phyloP scores from a whole-genome alignment of 2,797 vertebrate genomes.

The Tarsius wallacei region DNA sequence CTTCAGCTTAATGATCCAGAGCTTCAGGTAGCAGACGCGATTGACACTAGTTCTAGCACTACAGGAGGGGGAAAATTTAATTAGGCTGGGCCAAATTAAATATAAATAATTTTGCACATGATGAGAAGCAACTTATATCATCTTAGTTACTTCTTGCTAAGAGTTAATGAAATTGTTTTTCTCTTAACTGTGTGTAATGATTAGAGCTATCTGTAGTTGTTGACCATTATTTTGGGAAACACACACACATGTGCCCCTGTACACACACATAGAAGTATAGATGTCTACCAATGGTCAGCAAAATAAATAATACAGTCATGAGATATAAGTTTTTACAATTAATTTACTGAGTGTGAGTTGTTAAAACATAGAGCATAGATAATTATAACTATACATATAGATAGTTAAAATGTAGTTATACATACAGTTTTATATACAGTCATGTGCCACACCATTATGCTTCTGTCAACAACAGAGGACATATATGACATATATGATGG shows the following conservation, averaged over 20 bases:
- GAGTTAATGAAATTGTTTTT: slow-evolving; percentile 44
- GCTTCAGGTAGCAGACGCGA: background rate
- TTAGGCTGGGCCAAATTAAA: background rate
- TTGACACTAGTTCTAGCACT: background rate
- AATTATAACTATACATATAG: background rate
- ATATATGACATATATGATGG: background rate
- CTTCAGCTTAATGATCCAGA: background rate
- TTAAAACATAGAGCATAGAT: background rate
- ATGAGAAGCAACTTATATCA: background rate
- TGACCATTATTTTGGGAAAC: slow-evolving; percentile 13
- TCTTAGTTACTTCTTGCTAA: background rate
- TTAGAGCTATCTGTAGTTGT: background rate
- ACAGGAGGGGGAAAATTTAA: background rate
- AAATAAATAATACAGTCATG: background rate
- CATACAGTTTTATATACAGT: background rate
- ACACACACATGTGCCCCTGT: background rate
- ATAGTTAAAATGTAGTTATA: background rate
- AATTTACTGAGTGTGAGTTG: slow-evolving; percentile 2
- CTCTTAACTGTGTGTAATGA: background rate
- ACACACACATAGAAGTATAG: background rate
- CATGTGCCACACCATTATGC: background rate
- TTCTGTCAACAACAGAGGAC: background rate
- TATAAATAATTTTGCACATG: background rate
- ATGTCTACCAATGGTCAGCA: background rate
- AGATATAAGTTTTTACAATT: slow-evolving; percentile 1